These are phyloP conservation scores for Chouioia cunea DNA, from an alignment of 2,888 invertebrate species.

Conservation along the genomic window DNA sequence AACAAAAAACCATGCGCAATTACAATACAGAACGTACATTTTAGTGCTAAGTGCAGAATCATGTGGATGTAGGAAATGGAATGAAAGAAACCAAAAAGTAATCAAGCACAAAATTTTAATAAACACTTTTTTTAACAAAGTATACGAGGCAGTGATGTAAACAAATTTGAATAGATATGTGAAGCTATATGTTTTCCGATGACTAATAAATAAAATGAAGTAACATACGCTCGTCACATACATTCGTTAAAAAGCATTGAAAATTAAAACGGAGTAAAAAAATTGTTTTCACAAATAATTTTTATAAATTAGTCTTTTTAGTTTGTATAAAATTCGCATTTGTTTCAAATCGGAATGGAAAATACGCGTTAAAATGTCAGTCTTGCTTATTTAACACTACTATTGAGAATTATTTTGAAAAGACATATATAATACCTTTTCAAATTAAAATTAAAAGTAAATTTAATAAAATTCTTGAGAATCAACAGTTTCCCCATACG, in stretches of 20 bases:
- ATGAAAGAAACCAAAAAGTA: too few species aligned
- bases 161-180: neutral
- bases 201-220: constrained; percentile 1
- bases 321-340: neutral
- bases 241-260: constrained; percentile 2
- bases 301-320: constrained; percentile 10
- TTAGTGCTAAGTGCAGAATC: too few species aligned
- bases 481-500: too few species aligned
- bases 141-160: neutral
- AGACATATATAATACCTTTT: too few species aligned
- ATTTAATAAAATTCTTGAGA: neutral
- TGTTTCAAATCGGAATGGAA: too few species aligned
- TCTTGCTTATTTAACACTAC: too few species aligned
- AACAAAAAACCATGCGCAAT: too few species aligned
- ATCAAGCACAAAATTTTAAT: too few species aligned
- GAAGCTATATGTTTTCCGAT: neutral
- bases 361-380: neutral
- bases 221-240: neutral
- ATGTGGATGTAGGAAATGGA: too few species aligned
- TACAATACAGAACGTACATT: too few species aligned
- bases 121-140: too few species aligned
- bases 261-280: neutral
- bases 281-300: constrained; percentile 5
- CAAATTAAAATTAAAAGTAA: neutral
- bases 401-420: neutral